phyloP scores from a whole-genome alignment of 2,797 vertebrate species.

The Argya squamiceps region DNA sequence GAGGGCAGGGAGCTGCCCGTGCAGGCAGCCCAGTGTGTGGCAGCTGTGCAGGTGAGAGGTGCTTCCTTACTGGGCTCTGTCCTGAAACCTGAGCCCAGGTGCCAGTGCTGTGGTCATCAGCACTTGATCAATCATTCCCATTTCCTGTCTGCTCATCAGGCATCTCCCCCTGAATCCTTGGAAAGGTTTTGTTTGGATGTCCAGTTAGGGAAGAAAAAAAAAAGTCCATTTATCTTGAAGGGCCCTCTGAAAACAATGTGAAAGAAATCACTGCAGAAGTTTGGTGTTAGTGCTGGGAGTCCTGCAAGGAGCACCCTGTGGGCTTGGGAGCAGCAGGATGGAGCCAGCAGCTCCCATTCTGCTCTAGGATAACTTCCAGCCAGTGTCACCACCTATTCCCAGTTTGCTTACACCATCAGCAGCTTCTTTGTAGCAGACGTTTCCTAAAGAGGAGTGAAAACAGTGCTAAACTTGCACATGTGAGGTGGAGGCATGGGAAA shows the following conservation, averaged over 20 bases:
- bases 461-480: neutral
- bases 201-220: neutral
- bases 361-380: neutral
- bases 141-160: conserved; percentile 70
- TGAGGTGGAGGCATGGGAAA: neutral
- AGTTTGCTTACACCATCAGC: neutral
- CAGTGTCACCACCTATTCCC: neutral
- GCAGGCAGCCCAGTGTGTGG: neutral
- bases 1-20: neutral
- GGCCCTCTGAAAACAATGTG: conserved; percentile 13
- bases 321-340: neutral
- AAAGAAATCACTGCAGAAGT: conserved; percentile 36
- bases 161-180: neutral
- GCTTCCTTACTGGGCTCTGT: neutral
- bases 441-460: neutral
- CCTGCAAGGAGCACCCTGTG: neutral
- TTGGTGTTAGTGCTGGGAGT: neutral
- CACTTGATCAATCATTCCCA: conserved; percentile 72
- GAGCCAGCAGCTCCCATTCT: neutral
- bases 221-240: conserved; percentile 6
- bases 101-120: conserved; percentile 42
- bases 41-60: conserved; percentile 34
- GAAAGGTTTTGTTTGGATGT: conserved; percentile 43
- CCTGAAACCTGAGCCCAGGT: conserved; percentile 62
- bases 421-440: neutral